Percentiles rank a stretch among this genome's conserved stretches.
phyloP scores from a whole-genome alignment of 2,113 vertebrate species.

The Cynopterus brachyotis region DNA sequence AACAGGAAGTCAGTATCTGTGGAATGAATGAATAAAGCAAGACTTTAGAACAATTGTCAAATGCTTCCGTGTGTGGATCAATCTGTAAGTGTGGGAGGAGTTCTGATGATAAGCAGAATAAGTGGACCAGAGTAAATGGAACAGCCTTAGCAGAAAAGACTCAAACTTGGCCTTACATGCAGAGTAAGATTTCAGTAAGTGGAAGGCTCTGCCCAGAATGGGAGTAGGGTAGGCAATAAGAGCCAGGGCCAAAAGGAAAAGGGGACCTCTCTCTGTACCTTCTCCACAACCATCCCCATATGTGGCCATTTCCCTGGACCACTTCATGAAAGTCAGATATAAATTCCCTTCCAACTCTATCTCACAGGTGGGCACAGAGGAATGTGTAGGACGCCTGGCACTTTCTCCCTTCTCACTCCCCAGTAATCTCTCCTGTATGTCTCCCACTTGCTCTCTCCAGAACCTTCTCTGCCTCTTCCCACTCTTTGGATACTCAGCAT shows the following conservation, averaged over 20 bases:
- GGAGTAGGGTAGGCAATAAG: fast-evolving
- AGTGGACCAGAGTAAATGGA: no score
- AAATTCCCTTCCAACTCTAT: neutral
- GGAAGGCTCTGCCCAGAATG: neutral
- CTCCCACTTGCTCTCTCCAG: neutral
- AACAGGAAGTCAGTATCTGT: neutral
- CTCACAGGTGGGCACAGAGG: neutral
- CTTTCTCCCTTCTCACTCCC: neutral
- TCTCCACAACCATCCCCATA: neutral
- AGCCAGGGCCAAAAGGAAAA: neutral
- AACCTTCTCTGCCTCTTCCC: neutral
- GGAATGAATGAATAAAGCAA: neutral
- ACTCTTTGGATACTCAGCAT: neutral
- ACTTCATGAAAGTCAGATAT: neutral
- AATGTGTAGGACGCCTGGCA: neutral
- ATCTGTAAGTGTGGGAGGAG: neutral
- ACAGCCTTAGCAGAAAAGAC: neutral
- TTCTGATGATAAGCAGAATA: neutral
- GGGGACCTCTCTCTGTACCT: neutral
- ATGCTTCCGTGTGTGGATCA: neutral
- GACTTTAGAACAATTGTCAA: neutral
- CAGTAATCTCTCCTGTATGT: neutral
- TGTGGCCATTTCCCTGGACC: neutral
- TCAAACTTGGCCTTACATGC: neutral
- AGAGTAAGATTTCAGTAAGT: neutral